Evolutionary conservation across 2,797 vertebrate genomes (phyloP).

Genomic region (Natrix natrix): DNA sequence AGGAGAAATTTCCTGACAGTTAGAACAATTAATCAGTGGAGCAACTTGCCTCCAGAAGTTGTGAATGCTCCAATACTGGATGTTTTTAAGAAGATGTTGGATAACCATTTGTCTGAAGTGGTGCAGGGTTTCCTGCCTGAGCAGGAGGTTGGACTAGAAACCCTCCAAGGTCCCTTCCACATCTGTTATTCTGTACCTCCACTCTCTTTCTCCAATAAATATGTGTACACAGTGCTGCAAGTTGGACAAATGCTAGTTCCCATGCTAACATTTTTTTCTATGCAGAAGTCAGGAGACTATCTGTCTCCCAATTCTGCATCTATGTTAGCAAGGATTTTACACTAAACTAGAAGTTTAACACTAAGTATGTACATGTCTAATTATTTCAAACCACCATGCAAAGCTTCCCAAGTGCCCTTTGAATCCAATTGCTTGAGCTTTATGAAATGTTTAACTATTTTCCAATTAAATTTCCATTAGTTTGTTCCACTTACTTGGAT

Average conservation of each 20-base stretch:
- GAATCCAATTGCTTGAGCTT: not conserved
- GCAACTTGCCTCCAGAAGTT: no score
- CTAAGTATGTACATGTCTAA: not conserved
- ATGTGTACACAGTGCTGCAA: not conserved
- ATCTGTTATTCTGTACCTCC: no score
- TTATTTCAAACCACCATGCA: not conserved
- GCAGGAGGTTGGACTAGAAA: no score
- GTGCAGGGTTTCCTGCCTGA: no score
- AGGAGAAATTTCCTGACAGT: no score
- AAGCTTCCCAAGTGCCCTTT: not conserved
- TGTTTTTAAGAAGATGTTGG: no score
- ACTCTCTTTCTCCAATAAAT: not conserved
- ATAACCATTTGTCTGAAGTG: no score
- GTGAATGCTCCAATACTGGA: no score
- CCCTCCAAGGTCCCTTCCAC: no score
- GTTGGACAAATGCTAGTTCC: not conserved
- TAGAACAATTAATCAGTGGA: no score
- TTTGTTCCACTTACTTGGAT: not conserved
- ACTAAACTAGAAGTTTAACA: not conserved
- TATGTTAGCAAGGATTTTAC: not conserved
- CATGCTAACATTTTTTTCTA: not conserved
- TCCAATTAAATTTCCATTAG: not conserved
- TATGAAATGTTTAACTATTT: not conserved
- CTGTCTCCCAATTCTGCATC: not conserved
- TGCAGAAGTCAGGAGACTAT: not conserved